Evolutionary conservation across 2,113 vertebrate species (phyloP), one percentile per base, ranked within the genome.

Genomic region (Myotis davidii): DNA sequence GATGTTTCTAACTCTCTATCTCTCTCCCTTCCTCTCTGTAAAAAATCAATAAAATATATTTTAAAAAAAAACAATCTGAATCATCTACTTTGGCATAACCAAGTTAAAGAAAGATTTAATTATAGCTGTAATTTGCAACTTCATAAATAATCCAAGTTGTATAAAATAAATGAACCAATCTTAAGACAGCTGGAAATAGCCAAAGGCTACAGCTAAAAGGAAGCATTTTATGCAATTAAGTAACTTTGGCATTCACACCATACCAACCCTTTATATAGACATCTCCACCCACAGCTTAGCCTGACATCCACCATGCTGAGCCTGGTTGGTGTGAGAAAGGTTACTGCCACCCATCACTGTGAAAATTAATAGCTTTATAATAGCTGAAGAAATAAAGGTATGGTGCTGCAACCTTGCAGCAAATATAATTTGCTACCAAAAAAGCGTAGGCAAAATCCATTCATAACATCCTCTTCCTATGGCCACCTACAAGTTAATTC

Each of bases 171-270:
- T 94, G 88, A 97, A 91, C 12, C 59, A 82, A 77, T 91, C 73
- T 96, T 84, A 86, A 96, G 64, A 97, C 84, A 97, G 82, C 1
- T 92, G 95, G 90, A 97, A 98, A 97, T 90, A 97, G 95, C 90
- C 97, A 98, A 98, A 91, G 92, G 95, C 92, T 96, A 92, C 92
- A 97, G 96, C 74, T 97, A 96, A 97, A 98, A 97, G 89, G 90
- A 79, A 97, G 91, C 94, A 48, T 94, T 96, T 91, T 91, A 39
- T 70, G 88, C 90, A 86, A 65, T 90, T 97, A 97, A 97, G 96
- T 96, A 88, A 97, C 94, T 94, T 77, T 97, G 97, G 95, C 97
- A 97, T 96, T 97, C 92, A 93, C n/a, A 90, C 92, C 91, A 93
- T 39, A 88, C 92, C 93, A 91, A 96, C 73, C 56, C 90, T 97